Evolutionary conservation across 2,113 vertebrate genomes (phyloP), one percentile per base, ranked within the genome.

Genomic region (Erpornis zantholeuca): DNA sequence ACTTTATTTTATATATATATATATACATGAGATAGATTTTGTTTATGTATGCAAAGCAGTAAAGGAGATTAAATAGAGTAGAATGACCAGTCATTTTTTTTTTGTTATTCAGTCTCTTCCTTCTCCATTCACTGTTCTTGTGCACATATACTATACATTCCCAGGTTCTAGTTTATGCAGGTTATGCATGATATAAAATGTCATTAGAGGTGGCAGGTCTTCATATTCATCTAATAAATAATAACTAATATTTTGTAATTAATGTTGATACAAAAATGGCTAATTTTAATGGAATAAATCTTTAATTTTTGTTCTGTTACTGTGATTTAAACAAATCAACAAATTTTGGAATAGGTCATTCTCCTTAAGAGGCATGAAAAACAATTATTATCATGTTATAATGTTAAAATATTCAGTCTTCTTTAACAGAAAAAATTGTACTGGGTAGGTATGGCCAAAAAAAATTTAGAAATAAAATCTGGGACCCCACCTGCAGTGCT

Each of bases 391-490:
- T 89, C 33, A 35, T 98, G 89, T 97, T 96, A 89, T 76, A 88
- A 80, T 97, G 96, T 96, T 97, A 87, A 97, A 97, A 91, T 96
- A 97, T 82, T 96, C 95, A 88, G 77, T 97, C 94, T 91, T 97
- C 83, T 94, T 94, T 95, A 84, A 97, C 71, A 97, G 79, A 96
- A 96, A 98, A 98, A 93, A 28, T 65, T 98, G 94, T 97, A 95
- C 88, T 96, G 81, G 98, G 95, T 97, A 97, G 97, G 86, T 94
- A 98, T 96, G 97, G 94, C 59, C 96, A 97, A 98, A 97, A 96
- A 78, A 44, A 33, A 28, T 7, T 4, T 11, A 29, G 31, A 65
- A 35, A 35, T 1, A 10, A 42, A 52, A 35, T 25, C 7, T 21
- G 15, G 29, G 64, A n/a, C 8, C 6, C 9, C 13, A 21, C 14